These are phyloP conservation scores for Scaptomyza cyrtandrae DNA, from an alignment of 2,888 invertebrate genomes.

Conservation along the genomic window DNA sequence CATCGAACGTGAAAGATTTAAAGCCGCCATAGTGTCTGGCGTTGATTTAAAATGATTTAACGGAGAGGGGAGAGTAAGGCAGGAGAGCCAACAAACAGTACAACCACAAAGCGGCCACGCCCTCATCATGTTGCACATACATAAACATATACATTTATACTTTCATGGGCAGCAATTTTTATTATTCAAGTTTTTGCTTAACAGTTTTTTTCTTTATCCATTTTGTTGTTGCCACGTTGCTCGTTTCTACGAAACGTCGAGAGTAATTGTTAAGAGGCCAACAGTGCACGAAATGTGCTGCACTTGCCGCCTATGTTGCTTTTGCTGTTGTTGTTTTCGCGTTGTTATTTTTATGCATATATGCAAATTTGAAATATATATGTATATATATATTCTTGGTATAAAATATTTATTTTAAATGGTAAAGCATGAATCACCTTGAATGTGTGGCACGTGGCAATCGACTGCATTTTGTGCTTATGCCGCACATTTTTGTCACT, in stretches of 20 bases:
- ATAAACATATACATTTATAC: background rate
- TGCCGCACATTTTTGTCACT: constrained; percentile 13
- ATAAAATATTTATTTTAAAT: background rate
- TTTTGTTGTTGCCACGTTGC: constrained; percentile 12
- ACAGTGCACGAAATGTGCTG: constrained; percentile 31
- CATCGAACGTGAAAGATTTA: constrained; percentile 30
- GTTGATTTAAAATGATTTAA: constrained; percentile 64
- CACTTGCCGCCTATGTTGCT: constrained; percentile 13
- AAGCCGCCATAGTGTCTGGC: constrained; percentile 44
- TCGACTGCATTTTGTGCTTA: constrained; percentile 22
- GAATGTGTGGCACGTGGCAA: constrained; percentile 24
- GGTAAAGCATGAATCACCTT: constrained; percentile 23
- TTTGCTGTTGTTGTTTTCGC: background rate
- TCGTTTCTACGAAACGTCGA: constrained; percentile 41
- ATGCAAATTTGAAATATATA: constrained; percentile 29
- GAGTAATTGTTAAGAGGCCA: constrained; percentile 47
- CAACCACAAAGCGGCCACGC: constrained; percentile 41
- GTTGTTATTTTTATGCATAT: constrained; percentile 2
- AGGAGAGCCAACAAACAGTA: no score
- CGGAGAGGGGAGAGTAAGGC: background rate
- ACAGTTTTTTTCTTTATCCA: constrained; percentile 5
- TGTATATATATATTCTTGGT: constrained; percentile 13
- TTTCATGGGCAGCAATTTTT: constrained; percentile 34
- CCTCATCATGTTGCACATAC: constrained; percentile 11
- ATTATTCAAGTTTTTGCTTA: constrained; percentile 4